A percentile compares a stretch with the other conserved stretches of the same genome.
Evolutionary conservation across 2,113 vertebrate genomes (phyloP).

Genomic region (Trematocara stigmaticum): DNA sequence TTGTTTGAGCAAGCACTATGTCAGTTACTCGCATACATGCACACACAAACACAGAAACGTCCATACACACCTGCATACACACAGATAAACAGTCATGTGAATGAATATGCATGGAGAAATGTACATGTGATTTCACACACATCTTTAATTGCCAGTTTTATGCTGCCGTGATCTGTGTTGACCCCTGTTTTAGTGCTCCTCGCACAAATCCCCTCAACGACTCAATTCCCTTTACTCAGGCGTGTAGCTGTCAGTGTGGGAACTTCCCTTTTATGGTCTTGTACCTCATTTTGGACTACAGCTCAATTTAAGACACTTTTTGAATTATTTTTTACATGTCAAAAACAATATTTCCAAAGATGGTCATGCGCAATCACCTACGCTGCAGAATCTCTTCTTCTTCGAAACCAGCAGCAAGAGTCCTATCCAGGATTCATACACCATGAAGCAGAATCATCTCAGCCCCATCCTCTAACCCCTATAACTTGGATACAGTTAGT

Average conservation of each 20-base stretch:
- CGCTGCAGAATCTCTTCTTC: background rate
- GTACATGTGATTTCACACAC: slow-evolving; percentile 45
- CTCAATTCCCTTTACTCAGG: background rate
- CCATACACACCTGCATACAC: background rate
- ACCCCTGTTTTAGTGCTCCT: background rate
- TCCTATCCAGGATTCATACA: slow-evolving; percentile 13
- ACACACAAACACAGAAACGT: background rate
- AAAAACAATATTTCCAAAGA: slow-evolving; percentile 22
- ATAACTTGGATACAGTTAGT: slow-evolving; percentile 29
- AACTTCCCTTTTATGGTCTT: slow-evolving; percentile 17
- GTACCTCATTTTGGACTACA: slow-evolving; percentile 42
- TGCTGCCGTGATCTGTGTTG: slow-evolving; percentile 20
- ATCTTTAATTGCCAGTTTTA: slow-evolving; percentile 36
- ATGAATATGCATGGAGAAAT: slow-evolving; percentile 37
- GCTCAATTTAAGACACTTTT: slow-evolving; percentile 35
- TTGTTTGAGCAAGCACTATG: slow-evolving; percentile 37
- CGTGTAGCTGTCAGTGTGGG: slow-evolving; percentile 8
- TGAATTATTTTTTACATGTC: slow-evolving; percentile 19
- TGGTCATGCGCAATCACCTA: background rate
- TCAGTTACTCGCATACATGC: background rate
- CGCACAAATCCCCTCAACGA: background rate
- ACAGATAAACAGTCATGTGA: slow-evolving; percentile 39
- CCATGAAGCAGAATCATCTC: background rate
- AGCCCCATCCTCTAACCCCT: background rate
- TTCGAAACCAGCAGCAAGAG: slow-evolving; percentile 12